phyloP scores from a whole-genome alignment of 2,113 vertebrate genomes.

The Acanthochromis polyacanthus region DNA sequence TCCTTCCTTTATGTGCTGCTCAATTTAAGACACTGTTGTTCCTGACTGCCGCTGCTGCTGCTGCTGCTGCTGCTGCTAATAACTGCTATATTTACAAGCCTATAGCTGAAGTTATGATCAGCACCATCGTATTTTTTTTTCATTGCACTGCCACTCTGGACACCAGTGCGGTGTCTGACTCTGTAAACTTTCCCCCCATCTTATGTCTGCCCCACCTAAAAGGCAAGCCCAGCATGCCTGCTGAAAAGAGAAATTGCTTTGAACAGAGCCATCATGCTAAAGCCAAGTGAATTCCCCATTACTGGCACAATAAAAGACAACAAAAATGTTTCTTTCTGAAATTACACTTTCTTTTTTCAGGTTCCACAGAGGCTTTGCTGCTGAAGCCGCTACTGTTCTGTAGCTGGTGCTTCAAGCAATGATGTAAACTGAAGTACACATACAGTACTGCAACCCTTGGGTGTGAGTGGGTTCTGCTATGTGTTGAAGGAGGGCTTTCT shows the following conservation, averaged over 20 bases:
- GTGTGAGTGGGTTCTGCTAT: slow-evolving; percentile 23
- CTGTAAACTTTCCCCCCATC: neutral
- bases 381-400: slow-evolving; percentile 14
- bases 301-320: slow-evolving; percentile 5
- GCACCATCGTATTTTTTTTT: neutral
- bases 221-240: neutral
- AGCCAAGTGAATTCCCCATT: neutral
- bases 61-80: neutral
- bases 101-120: neutral
- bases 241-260: neutral
- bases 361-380: slow-evolving; percentile 4
- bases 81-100: neutral
- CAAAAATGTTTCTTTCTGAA: slow-evolving; percentile 5
- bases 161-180: neutral
- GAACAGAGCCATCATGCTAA: neutral
- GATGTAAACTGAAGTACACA: slow-evolving; percentile 5
- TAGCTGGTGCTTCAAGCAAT: slow-evolving; percentile 30
- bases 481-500: slow-evolving; percentile 8
- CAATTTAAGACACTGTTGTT: neutral
- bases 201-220: neutral
- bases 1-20: neutral
- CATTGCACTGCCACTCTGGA: neutral
- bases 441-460: neutral
- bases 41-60: too few species aligned
- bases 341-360: neutral